Evolutionary conservation across 2,113 vertebrate genomes (phyloP), one percentile per base, ranked within the genome.

Genomic region (Coracopsis vasa): DNA sequence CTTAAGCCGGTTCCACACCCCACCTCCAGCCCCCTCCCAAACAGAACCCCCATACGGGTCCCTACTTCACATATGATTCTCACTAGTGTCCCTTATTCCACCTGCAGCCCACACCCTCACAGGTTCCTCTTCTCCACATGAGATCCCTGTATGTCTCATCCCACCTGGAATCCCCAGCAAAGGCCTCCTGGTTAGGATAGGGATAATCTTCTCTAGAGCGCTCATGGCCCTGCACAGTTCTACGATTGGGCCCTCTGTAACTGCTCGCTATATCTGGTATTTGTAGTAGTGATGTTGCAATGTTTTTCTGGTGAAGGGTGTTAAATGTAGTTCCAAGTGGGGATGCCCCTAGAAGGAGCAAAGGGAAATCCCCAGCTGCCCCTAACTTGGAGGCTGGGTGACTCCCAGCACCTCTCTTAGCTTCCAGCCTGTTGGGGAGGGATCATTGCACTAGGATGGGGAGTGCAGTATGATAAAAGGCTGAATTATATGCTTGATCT

Each of bases 171-270:
- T 4, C 3, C 44, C 11, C 24, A 42, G 0, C 2, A 5, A 0
- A 4, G 16, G 7, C 2, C 0, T 10, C 47, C 5, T 25, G 28
- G 7, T 70, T 20, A 41, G 11, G 20, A 11, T 9, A 47, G 21
- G 17, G 5, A 13, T 62, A 16, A 23, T 39, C 10, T 35, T 86
- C 20, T 12, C 8, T 16, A 33, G 37, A 13, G 31, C 21, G 8
- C 25, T 5, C 12, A 0, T 16, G 29, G n/a, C 16, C 17, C 25
- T 1, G 0, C 0, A 0, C 4, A 37, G 11, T 35, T 51, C 37
- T 33, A 50, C 35, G 9, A 25, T 2, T 88, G 58, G 17, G 48
- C 15, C 5, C 5, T 1, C 33, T 35, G 10, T 23, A 35, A 78
- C n/a, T 53, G n/a, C 29, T 86, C 10, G 18, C 64, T 2, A 0